Conservation (phyloP, 2,888 invertebrate genomes). For the Tetragnatha montana region DNA sequence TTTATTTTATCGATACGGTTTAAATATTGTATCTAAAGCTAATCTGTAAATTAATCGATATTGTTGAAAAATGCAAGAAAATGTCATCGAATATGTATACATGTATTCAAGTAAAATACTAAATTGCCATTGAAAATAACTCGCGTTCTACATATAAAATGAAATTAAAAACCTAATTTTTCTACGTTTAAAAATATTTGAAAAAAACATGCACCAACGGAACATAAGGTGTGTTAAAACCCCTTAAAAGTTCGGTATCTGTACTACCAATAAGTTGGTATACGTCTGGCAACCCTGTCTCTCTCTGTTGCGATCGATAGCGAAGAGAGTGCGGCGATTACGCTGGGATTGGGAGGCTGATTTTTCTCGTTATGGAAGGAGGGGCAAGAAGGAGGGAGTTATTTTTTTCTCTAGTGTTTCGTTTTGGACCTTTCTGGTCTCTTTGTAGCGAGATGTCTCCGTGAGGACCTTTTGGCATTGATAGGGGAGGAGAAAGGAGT, state of each 20-base stretch:
- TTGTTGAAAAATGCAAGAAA: no score
- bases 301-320: constrained; percentile 38
- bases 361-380: neutral
- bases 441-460: neutral
- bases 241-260: no score
- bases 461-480: neutral
- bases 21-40: neutral
- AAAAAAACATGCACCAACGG: no score
- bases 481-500: neutral
- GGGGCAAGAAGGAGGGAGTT: neutral
- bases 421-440: neutral
- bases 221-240: no score
- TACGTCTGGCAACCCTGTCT: neutral
- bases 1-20: neutral
- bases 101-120: no score
- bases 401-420: neutral
- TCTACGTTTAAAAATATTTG: no score
- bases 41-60: no score
- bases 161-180: no score
- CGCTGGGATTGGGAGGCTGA: constrained; percentile 7
- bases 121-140: no score
- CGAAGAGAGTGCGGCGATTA: constrained; percentile 29
- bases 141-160: no score
- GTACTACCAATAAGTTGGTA: no score
- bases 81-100: no score